phyloP scores from a whole-genome alignment of 2,113 vertebrate species.

The Macheiramphus alcinus region DNA sequence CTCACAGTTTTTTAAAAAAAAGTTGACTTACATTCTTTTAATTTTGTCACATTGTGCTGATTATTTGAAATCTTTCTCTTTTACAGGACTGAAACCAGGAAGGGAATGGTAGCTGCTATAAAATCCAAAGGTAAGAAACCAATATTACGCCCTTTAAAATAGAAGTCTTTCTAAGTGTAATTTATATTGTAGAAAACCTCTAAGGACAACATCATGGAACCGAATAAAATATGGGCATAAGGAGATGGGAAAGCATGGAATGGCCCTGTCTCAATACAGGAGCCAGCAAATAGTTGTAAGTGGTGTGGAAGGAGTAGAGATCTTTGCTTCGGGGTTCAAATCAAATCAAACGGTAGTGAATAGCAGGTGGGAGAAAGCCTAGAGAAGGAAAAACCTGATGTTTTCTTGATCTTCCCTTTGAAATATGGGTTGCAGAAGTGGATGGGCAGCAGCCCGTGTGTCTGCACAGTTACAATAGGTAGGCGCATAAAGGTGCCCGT shows the following conservation, averaged over 20 bases:
- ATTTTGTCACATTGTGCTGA: neutral
- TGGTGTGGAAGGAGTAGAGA: rapidly evolving
- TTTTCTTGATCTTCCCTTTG: neutral
- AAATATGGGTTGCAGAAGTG: rapidly evolving
- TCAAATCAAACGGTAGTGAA: neutral
- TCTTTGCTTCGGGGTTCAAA: neutral
- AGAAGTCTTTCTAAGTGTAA: rapidly evolving
- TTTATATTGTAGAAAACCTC: neutral
- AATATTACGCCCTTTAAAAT: neutral
- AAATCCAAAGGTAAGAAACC: constrained; percentile 84
- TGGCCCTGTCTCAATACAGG: rapidly evolving
- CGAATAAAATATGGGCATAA: neutral
- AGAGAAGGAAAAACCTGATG: neutral
- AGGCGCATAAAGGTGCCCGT: neutral
- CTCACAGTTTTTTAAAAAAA: neutral
- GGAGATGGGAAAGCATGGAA: neutral
- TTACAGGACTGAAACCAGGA: constrained; percentile 75
- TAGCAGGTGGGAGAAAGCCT: neutral
- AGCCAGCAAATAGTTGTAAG: neutral
- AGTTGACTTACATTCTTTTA: neutral
- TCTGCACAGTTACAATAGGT: too few species aligned
- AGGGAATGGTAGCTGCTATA: constrained; percentile 59
- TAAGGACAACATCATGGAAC: rapidly evolving
- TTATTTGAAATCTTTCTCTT: constrained; percentile 18
- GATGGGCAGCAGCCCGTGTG: neutral